Conservation (phyloP, 2,113 vertebrate genomes). For the Brachypteracias leptosomus region DNA sequence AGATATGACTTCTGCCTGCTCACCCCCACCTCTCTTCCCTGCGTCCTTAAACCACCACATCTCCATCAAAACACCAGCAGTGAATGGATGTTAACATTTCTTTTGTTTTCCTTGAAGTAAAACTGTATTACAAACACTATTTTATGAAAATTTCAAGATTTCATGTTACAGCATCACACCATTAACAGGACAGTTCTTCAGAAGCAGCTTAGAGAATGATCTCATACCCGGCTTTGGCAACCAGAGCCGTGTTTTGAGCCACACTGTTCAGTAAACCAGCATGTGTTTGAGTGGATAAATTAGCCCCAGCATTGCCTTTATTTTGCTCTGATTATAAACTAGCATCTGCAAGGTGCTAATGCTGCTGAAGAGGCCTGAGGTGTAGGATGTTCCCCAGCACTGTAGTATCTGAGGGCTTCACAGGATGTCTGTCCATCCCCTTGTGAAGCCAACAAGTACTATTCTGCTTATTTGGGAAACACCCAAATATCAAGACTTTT, state of each 20-base stretch:
- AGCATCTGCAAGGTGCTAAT: background rate
- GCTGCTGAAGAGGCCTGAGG: background rate
- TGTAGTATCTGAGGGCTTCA: background rate
- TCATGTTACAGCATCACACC: background rate
- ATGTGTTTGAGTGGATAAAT: background rate
- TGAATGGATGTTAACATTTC: background rate
- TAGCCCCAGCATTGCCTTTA: background rate
- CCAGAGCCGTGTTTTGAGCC: background rate
- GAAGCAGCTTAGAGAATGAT: background rate
- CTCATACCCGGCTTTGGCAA: background rate
- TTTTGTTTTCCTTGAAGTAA: background rate
- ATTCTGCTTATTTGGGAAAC: background rate
- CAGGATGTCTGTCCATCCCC: background rate
- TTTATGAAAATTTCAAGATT: background rate
- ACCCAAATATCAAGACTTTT: background rate
- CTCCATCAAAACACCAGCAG: background rate
- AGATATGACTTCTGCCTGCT: background rate
- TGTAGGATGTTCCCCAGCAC: background rate
- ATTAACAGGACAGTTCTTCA: background rate
- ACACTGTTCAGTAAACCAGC: background rate
- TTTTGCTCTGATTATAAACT: background rate
- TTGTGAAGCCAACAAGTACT: background rate
- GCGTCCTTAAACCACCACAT: background rate
- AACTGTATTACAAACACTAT: background rate
- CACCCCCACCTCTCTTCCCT: background rate